Percentiles rank a stretch among this genome's conserved stretches.
phyloP scores from a whole-genome alignment of 2,888 invertebrate genomes.

The Agonopterix arenella region DNA sequence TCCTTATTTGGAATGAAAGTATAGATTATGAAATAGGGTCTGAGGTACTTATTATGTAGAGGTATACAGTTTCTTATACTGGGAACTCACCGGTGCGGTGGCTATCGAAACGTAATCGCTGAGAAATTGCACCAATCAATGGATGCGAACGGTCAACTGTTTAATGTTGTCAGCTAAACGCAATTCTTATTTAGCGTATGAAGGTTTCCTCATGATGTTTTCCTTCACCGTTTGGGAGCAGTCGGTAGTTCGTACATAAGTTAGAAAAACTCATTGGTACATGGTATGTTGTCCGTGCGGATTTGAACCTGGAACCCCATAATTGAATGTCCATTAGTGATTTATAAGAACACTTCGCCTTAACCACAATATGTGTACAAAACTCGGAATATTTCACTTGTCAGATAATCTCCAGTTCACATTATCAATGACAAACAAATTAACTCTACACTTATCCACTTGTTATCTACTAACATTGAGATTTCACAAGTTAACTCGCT shows the following conservation, averaged over 20 bases:
- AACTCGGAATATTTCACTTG: slow-evolving; percentile 52
- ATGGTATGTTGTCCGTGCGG: no score
- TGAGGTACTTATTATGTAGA: no score
- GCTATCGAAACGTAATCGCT: slow-evolving; percentile 33
- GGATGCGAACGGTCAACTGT: slow-evolving; percentile 19
- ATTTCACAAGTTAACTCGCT: slow-evolving; percentile 20
- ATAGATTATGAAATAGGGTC: no score
- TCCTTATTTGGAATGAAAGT: no score
- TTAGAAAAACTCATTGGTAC: no score
- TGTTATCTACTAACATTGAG: slow-evolving; percentile 30
- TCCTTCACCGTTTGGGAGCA: no score
- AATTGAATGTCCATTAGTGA: no score
- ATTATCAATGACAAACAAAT: slow-evolving; percentile 66
- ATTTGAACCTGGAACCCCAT: no score
- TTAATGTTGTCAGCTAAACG: slow-evolving; percentile 29
- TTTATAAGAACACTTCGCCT: slow-evolving; percentile 2
- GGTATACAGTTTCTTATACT: no score
- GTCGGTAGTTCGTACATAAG: no score
- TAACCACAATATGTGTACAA: slow-evolving; percentile 28
- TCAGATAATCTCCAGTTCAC: slow-evolving; percentile 58
- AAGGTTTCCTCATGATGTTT: no score
- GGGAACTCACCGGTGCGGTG: slow-evolving; percentile 36
- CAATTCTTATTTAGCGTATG: slow-evolving; percentile 1
- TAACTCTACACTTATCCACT: slow-evolving; percentile 31
- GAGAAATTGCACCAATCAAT: slow-evolving; percentile 35